These are phyloP conservation scores for Planiliza haematocheilus DNA, from an alignment of 2,113 vertebrate genomes.

Conservation along the genomic window DNA sequence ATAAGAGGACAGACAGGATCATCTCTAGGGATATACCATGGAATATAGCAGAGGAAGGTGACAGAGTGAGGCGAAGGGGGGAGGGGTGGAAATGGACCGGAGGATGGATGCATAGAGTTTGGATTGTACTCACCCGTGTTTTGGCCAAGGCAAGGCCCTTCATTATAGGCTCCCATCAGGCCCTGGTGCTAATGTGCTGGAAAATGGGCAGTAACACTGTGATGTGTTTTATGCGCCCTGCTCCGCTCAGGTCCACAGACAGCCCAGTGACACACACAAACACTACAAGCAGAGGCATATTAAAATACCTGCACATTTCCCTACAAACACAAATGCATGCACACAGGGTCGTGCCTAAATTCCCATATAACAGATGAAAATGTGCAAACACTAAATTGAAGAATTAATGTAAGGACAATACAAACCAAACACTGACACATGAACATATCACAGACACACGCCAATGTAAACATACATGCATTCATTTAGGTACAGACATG, in stretches of 20 bases:
- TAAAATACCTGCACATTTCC: conserved; percentile 5
- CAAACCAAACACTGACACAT: conserved; percentile 20
- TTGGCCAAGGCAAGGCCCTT: conserved; percentile 69
- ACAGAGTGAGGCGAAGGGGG: not conserved
- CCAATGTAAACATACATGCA: conserved; percentile 9
- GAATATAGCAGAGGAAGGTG: conserved; percentile 22
- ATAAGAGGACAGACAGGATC: conserved; percentile 33
- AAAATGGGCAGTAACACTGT: conserved; percentile 75
- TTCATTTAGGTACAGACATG: conserved; percentile 3
- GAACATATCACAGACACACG: not conserved
- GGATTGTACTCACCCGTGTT: conserved; percentile 71
- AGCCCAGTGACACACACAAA: conserved; percentile 31
- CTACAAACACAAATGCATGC: conserved; percentile 18
- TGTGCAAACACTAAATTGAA: conserved; percentile 2
- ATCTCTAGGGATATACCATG: conserved; percentile 46
- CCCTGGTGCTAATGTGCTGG: conserved; percentile 78
- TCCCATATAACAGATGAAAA: conserved; percentile 3
- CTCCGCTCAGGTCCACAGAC: conserved; percentile 49
- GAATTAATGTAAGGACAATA: not conserved
- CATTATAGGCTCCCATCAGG: conserved; percentile 76
- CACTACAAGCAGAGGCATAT: conserved; percentile 10
- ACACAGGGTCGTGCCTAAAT: conserved; percentile 1
- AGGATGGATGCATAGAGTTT: conserved; percentile 67
- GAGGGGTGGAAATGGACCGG: conserved; percentile 41
- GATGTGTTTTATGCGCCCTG: conserved; percentile 72